These are phyloP conservation scores for Pseudomyrmex concolor DNA, from an alignment of 1,140 invertebrate species.

Conservation along the genomic window DNA sequence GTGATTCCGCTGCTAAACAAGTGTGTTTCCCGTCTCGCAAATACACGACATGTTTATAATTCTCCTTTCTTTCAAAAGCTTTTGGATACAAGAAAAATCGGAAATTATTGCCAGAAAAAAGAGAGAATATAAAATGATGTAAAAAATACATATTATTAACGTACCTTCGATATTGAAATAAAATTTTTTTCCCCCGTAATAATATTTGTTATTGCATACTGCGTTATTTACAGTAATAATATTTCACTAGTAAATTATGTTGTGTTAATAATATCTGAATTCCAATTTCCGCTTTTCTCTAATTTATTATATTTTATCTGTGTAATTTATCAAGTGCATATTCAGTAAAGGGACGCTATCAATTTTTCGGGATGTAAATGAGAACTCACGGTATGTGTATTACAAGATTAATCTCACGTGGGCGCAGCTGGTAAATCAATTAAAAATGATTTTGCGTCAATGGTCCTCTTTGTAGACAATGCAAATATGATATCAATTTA, in stretches of 20 bases:
- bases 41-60: too few species aligned
- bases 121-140: too few species aligned
- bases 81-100: too few species aligned
- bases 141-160: too few species aligned
- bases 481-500: conserved; percentile 60
- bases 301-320: conserved; percentile 43
- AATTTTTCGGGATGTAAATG: conserved; percentile 46
- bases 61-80: background rate
- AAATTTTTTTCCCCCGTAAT: background rate
- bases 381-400: conserved; percentile 24
- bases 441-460: conserved; percentile 55
- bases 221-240: conserved; percentile 32
- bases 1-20: conserved; percentile 63
- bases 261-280: conserved; percentile 5
- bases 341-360: background rate
- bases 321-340: conserved; percentile 37
- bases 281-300: conserved; percentile 8
- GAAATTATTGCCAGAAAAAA: too few species aligned
- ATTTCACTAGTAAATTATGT: conserved; percentile 12
- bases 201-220: background rate
- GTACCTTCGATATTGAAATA: too few species aligned
- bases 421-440: conserved; percentile 50
- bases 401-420: conserved; percentile 48
- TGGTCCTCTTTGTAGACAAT: conserved; percentile 57
- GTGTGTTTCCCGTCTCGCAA: background rate